Evolutionary conservation across 2,113 vertebrate species (phyloP).

Genomic region (Pantherophis guttatus): DNA sequence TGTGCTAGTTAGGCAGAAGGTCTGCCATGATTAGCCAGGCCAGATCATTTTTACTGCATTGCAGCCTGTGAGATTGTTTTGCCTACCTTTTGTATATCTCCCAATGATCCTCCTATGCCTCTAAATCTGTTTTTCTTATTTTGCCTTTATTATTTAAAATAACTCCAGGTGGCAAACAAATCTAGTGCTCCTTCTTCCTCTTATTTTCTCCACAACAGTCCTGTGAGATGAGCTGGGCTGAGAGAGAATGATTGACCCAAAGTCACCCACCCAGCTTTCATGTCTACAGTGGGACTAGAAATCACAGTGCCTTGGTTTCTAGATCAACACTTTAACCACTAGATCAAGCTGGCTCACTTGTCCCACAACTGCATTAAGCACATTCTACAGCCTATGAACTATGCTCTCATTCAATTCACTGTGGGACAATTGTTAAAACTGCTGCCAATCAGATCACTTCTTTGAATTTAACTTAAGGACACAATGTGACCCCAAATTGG

Average conservation of each 20-base stretch:
- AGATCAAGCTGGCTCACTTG: background rate
- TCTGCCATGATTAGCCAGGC: background rate
- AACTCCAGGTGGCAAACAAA: background rate
- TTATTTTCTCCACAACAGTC: background rate
- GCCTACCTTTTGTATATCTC: background rate
- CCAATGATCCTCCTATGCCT: background rate
- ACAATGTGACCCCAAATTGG: background rate
- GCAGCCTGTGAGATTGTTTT: background rate
- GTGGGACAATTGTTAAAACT: background rate
- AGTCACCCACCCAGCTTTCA: background rate
- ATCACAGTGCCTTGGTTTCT: background rate
- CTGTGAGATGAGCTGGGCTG: background rate
- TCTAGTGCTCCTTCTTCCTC: background rate
- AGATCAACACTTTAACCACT: background rate
- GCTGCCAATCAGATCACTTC: background rate
- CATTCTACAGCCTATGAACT: background rate
- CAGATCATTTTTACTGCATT: background rate
- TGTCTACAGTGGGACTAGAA: background rate
- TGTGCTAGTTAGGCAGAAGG: background rate
- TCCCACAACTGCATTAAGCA: background rate
- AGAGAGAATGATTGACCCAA: background rate
- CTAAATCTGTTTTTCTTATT: background rate
- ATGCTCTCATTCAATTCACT: background rate
- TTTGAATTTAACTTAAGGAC: background rate
- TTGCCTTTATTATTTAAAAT: background rate